Conservation (phyloP, 2,888 invertebrate species). For the Drosophila stalkeri region DNA sequence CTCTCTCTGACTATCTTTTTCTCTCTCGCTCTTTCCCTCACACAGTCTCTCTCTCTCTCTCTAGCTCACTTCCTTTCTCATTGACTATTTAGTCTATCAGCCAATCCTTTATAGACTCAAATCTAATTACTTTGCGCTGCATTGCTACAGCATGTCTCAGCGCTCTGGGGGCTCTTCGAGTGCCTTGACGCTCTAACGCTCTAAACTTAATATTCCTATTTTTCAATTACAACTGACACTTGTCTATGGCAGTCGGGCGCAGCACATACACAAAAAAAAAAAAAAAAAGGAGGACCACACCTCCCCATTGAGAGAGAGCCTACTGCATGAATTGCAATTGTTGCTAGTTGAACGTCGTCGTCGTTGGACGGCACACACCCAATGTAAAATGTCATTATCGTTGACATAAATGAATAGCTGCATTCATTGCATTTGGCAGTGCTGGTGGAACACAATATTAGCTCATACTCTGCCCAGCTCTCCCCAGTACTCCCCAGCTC, state of each 20-base stretch:
- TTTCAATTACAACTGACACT: constrained; percentile 82
- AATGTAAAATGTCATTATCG: constrained; percentile 83
- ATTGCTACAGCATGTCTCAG: constrained; percentile 60
- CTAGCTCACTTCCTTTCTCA: too few species aligned
- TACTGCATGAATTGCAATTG: constrained; percentile 69
- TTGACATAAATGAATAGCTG: constrained; percentile 84
- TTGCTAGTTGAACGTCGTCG: constrained; percentile 39
- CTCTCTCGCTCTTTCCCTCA: too few species aligned
- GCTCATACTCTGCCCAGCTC: constrained; percentile 24
- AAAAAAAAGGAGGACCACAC: not conserved
- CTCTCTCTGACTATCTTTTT: too few species aligned
- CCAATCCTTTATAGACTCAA: constrained; percentile 27
- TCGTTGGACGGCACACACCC: constrained; percentile 69
- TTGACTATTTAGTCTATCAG: not conserved
- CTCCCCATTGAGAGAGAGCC: constrained; percentile 54
- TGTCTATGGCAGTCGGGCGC: constrained; percentile 74
- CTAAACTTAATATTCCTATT: constrained; percentile 80
- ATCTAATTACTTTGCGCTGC: constrained; percentile 74
- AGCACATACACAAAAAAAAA: constrained; percentile 11
- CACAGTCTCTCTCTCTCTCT: too few species aligned
- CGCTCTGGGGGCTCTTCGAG: not conserved
- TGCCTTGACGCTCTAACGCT: constrained; percentile 51
- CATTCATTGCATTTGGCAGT: constrained; percentile 83
- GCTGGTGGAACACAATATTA: constrained; percentile 52
- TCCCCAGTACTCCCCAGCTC: too few species aligned